Evolutionary conservation across 2,888 invertebrate species (phyloP).

Genomic region (Ischnura elegans): DNA sequence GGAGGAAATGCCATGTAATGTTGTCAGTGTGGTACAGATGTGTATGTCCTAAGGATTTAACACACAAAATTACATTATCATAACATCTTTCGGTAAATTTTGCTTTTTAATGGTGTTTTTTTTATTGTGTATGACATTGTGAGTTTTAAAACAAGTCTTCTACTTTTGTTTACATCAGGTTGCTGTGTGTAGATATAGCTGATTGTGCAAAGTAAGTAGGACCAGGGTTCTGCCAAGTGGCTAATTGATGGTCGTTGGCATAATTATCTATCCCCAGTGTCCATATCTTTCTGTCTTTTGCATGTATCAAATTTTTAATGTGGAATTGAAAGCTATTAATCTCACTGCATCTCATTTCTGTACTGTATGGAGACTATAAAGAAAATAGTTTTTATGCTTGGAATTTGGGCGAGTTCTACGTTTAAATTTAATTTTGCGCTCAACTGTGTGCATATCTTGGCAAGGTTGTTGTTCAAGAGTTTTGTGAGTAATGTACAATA

Average conservation of each 20-base stretch:
- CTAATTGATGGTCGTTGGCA: neutral
- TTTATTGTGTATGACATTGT: slow-evolving; percentile 61
- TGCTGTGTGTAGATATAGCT: slow-evolving; percentile 61
- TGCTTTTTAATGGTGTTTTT: slow-evolving; percentile 52
- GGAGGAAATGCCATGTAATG: slow-evolving; percentile 44
- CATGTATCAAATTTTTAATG: slow-evolving; percentile 61
- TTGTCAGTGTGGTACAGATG: slow-evolving; percentile 47
- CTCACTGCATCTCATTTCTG: slow-evolving; percentile 48
- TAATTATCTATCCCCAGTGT: slow-evolving; percentile 40
- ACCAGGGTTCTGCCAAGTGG: slow-evolving; percentile 30
- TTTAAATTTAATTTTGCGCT: slow-evolving; percentile 32
- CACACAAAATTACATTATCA: slow-evolving; percentile 37
- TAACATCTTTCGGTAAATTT: slow-evolving; percentile 9
- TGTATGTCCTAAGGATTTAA: slow-evolving; percentile 48
- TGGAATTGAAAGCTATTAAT: slow-evolving; percentile 29
- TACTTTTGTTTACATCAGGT: slow-evolving; percentile 36
- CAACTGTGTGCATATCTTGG: slow-evolving; percentile 46
- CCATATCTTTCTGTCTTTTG: slow-evolving; percentile 62
- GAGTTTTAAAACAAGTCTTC: slow-evolving; percentile 55
- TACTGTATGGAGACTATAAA: slow-evolving; percentile 42
- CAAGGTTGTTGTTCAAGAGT: slow-evolving; percentile 39
- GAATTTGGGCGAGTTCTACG: slow-evolving; percentile 40
- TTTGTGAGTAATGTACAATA: slow-evolving; percentile 63
- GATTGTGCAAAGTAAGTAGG: slow-evolving; percentile 55
- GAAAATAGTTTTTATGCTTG: slow-evolving; percentile 49